Base-by-base conservation (phyloP, 2,797 vertebrate species). In the Syngnathus acus region DNA sequence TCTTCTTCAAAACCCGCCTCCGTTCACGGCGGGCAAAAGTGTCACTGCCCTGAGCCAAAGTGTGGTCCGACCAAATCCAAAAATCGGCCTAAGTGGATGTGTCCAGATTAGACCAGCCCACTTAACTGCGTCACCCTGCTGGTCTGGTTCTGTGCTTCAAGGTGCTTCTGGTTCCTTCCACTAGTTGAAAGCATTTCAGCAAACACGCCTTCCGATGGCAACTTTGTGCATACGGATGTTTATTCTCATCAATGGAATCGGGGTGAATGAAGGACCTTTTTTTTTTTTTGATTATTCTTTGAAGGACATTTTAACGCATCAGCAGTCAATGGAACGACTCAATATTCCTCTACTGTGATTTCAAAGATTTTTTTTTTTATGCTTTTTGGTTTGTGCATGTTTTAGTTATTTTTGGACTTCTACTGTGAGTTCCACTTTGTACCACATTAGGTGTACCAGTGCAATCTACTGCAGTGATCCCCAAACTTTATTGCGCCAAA, bases 1-100 rank as follows among this genome's bases (percentile, higher is more conserved):
- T 93, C 21, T 97, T 92, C 85, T 94, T 96, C 75, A 93, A 88
- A 68, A 80, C 91, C 62, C 91, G 90, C 42, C 84, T 91, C 64
- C 84, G 88, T 5, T 74, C 86, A 57, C 84, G 90, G 2, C 76
- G 83, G 14, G 65, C 58, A 8, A 92, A 92, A 74, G 39, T 82
- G 2, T 68, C 79, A 2, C 51, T 87, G 51, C 78, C 86, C 16
- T 92, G 77, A 90, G 42, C 64, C 13, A 57, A 40, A 14, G 40
- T 47, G 40, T 43, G 39, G 39, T 43, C 57, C 40, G 53, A 64
- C 54, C 38, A 26, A 17, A 7, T 50, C 48, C 48, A 50, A 19
- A 7, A 8, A 50, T 2, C 51, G 54, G 68, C 45, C 32, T 32
- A 71, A 76, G 70, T 65, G 64, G 68, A 78, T 71, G 62, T 72